Evolutionary conservation across 2,888 invertebrate species (phyloP), one percentile per base, ranked within the genome.

Genomic region (Ochropacha duplaris): DNA sequence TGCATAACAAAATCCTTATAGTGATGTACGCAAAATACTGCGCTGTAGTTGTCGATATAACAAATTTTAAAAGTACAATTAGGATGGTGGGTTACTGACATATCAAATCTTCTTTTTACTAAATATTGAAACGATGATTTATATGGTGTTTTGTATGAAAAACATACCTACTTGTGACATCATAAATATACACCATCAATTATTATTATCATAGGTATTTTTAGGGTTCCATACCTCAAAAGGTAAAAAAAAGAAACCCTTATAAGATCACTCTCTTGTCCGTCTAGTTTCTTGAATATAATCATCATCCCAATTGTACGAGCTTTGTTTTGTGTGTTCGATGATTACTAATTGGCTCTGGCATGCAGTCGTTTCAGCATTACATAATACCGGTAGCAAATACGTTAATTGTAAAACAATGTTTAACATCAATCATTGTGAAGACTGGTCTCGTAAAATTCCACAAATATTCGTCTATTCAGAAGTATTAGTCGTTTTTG

Each of bases 311-410:
- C 12, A 49, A 22, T 49, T 49, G 22, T 12, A 22, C 11, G 19
- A n/a, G 50, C 50, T 50, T 50, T 24, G 50, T 50, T 50, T 50
- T 36, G 36, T 26, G 22, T 31, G 52, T 31, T 52, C 28, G 28
- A 31, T 34, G 11, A 34, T 52, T 52, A 22, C 31, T 52, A 31
- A 52, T 52, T 22, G 52, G 12, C 22, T 34, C 31, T 52, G 52
- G 52, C 52, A 51, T 51, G 51, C 51, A 9, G 31, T 12, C 28
- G 28, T 51, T 28, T 51, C 31, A n/a, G 19, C 31, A 52, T 52
- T 31, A 52, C 52, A 52, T 52, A 52, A 52, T 34, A 34, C 34
- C 51, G 6, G 52, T 52, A 52, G 52, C 31, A 1, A 12, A 19
- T 9, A 31, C 31, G 52, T 31, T 52, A 16, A 52, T 52, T 52